Base-by-base conservation (phyloP, 2,113 vertebrate genomes). In the Epinephelus cyanopodus region DNA sequence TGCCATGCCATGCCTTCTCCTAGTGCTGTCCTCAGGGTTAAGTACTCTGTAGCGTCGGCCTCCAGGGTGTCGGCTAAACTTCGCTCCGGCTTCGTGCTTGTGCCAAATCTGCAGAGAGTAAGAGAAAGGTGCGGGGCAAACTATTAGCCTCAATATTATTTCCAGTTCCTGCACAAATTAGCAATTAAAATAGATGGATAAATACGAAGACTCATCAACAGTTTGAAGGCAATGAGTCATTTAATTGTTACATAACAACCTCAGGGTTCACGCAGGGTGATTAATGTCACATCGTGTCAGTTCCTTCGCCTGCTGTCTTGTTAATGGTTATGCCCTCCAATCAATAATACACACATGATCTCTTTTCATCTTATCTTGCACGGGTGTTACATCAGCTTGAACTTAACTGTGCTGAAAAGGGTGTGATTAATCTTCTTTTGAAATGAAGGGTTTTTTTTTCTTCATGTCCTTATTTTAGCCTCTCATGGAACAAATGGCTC, bases 351-450 rank as follows among this genome's bases (percentile, higher is more conserved):
- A 58, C 50, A 23, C 45, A 61, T 58, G 15, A 62, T 13, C 50
- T 19, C 21, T 63, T 39, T 56, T 17, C 17, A 42, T 14, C n/a
- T 56, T 25, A 27, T 53, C 50, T 69, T 90, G 66, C 91, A 56
- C 47, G 19, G 39, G 57, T 79, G 65, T 92, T 86, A 79, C 87
- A 84, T 90, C 90, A 91, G 77, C 67, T 61, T 0, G 7, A 68
- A 12, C 15, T 77, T 45, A 42, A 23, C 48, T 69, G 47, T 54
- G 58, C 37, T 76, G 58, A 73, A 82, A 83, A 50, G 13, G 21
- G 4, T 42, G 42, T 57, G 29, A 82, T 81, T 72, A 63, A 45
- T 76, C 45, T 48, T 69, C 83, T 64, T 48, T 69, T 6, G 19
- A 53, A 72, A 58, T 57, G 45, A 6, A 29, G 4, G 18, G 3